Conservation (phyloP, 2,888 invertebrate species). For the Cephonodes hylas region DNA sequence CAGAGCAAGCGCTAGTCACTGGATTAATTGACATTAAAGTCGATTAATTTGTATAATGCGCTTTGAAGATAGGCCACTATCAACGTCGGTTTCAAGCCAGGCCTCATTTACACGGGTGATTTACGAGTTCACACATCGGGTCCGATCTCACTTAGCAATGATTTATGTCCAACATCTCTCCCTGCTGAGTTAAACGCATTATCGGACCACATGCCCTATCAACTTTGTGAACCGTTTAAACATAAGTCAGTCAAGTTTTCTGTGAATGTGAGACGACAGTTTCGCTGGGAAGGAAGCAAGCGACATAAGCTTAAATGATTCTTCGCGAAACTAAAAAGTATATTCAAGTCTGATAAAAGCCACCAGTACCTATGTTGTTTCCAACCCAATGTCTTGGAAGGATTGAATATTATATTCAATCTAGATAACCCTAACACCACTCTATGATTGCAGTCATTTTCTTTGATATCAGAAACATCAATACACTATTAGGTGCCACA, state of each 20-base stretch:
- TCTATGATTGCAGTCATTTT: background rate
- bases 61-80: slow-evolving; percentile 63
- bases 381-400: too few species aligned
- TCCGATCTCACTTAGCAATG: slow-evolving; percentile 78
- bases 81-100: slow-evolving; percentile 52
- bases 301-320: too few species aligned
- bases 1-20: slow-evolving; percentile 8
- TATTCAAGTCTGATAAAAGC: too few species aligned
- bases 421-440: background rate
- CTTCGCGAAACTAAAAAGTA: too few species aligned
- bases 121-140: slow-evolving; percentile 78
- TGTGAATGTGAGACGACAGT: slow-evolving; percentile 32
- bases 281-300: slow-evolving; percentile 4
- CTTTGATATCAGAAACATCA: background rate
- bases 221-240: slow-evolving; percentile 65
- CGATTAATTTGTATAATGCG: slow-evolving; percentile 57
- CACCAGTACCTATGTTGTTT: too few species aligned
- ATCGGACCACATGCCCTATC: slow-evolving; percentile 71
- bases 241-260: slow-evolving; percentile 32
- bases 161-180: slow-evolving; percentile 76
- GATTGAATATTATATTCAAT: too few species aligned
- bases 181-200: slow-evolving; percentile 73
- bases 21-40: slow-evolving; percentile 41
- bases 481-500: too few species aligned
- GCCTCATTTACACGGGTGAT: slow-evolving; percentile 76